Base-by-base conservation (phyloP, 2,888 invertebrate species). In the Phalera bucephala region DNA sequence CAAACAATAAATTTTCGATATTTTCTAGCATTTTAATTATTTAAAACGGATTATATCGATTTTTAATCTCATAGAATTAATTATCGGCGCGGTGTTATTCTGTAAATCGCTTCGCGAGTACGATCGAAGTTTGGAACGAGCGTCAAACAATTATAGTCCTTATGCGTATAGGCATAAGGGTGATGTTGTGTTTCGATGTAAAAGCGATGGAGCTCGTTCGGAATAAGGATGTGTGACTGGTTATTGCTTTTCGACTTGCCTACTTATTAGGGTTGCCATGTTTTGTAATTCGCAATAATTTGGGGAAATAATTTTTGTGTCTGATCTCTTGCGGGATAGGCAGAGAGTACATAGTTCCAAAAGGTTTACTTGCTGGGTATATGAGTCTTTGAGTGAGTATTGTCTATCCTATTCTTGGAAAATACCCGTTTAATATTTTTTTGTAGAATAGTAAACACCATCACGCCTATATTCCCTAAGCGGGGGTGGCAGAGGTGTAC, bases 141-240 rank as follows among this genome's bases (percentile, higher is more conserved):
- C 53, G 50, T 41, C 62, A 58, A 54, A 50, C 56, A 34, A 79
- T 63, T 66, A 44, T 77, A 35, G 44, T 55, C 66, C 62, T 64
- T 83, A 77, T 48, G n/a, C 0, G 0, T 1, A 31, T 31, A 0
- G 37, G 0, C 25, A 59, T 82, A 82, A 66, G 57, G 72, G 65
- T 40, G 36, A 76, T 44, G 60, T 58, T 49, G 40, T 39, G 33
- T 50, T 59, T 45, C 44, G 54, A 52, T 44, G 13, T 36, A 12
- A 36, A 17, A 44, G 38, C 56, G 60, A 64, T 68, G 29, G 39
- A 36, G 53, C 48, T 42, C 11, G 40, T 57, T 43, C 68, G 63
- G 83, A 86, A 82, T 87, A 84, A 23, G 79, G 69, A 64, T 52
- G 57, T 65, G 44, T 47, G 65, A 75, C 72, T 58, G 69, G 73